These are phyloP conservation scores for Orbicella faveolata DNA, from an alignment of 64 coral and sea anemone genomes.

Conservation along the genomic window DNA sequence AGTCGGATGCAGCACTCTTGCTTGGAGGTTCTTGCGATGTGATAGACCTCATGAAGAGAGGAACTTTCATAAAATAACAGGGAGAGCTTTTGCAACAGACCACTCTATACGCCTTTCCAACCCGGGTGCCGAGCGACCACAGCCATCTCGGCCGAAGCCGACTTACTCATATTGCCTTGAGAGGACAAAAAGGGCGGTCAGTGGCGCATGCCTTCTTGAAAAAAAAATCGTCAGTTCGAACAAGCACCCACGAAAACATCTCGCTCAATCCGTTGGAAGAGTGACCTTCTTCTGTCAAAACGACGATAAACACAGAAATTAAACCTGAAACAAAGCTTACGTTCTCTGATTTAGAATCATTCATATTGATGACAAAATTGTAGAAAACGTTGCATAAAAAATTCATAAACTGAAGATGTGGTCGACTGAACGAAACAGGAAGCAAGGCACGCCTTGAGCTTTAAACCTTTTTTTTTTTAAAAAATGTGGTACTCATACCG, in stretches of 20 bases:
- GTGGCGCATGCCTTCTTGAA: constrained; percentile 33
- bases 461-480: no score
- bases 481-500: no score
- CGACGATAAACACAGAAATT: no score
- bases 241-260: background rate
- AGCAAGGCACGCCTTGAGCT: no score
- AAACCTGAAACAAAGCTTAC: constrained; percentile 16
- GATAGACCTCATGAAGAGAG: background rate
- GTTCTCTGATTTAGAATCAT: constrained; percentile 11
- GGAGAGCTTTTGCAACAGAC: constrained; percentile 3
- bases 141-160: constrained; percentile 7
- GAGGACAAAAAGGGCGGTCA: constrained; percentile 49
- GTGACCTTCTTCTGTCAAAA: constrained; percentile 5
- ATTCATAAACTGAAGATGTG: no score
- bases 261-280: constrained; percentile 19
- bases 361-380: background rate
- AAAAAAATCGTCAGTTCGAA: background rate
- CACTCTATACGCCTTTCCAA: background rate
- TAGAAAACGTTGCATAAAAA: no score
- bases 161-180: constrained; percentile 20
- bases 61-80: background rate
- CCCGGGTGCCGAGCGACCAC: background rate
- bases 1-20: background rate
- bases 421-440: no score
- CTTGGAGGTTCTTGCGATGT: background rate